Evolutionary conservation across 2,888 invertebrate genomes (phyloP).

Genomic region (Exocentrus adspersus): DNA sequence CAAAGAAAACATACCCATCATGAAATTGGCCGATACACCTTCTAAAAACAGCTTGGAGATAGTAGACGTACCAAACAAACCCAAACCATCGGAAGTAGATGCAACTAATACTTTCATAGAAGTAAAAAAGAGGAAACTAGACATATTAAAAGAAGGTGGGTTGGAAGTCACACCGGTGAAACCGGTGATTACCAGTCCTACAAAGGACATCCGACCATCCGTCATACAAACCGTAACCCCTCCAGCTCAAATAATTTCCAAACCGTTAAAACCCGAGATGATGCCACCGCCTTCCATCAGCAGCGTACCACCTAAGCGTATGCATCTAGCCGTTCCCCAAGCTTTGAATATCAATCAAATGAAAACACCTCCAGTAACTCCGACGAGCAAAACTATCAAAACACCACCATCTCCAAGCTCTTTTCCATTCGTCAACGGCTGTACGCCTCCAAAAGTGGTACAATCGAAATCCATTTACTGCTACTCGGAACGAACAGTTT

Average conservation of each 20-base stretch:
- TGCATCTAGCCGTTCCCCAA: conserved; percentile 65
- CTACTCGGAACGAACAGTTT: conserved; percentile 72
- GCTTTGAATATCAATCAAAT: conserved; percentile 43
- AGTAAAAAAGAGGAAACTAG: conserved; percentile 76
- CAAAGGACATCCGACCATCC: conserved; percentile 56
- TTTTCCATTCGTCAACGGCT: conserved; percentile 44
- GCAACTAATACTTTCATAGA: conserved; percentile 45
- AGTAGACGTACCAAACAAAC: conserved; percentile 66
- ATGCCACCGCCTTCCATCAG: conserved; percentile 53
- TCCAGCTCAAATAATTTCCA: conserved; percentile 38
- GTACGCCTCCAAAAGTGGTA: conserved; percentile 68
- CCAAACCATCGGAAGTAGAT: conserved; percentile 72
- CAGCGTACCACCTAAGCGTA: conserved; percentile 56
- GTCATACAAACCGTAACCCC: conserved; percentile 55
- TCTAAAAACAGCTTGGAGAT: conserved; percentile 38
- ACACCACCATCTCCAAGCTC: conserved; percentile 11
- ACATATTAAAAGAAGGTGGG: conserved; percentile 79
- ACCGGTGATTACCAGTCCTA: conserved; percentile 24
- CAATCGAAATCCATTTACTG: conserved; percentile 75
- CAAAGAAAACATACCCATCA: conserved; percentile 68
- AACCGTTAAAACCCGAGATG: conserved; percentile 41
- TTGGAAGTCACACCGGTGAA: conserved; percentile 78
- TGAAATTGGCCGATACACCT: conserved; percentile 51
- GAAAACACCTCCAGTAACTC: conserved; percentile 35
- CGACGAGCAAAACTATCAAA: conserved; percentile 36